phyloP scores from a whole-genome alignment of 2,888 invertebrate species.

The Drosophila differens region DNA sequence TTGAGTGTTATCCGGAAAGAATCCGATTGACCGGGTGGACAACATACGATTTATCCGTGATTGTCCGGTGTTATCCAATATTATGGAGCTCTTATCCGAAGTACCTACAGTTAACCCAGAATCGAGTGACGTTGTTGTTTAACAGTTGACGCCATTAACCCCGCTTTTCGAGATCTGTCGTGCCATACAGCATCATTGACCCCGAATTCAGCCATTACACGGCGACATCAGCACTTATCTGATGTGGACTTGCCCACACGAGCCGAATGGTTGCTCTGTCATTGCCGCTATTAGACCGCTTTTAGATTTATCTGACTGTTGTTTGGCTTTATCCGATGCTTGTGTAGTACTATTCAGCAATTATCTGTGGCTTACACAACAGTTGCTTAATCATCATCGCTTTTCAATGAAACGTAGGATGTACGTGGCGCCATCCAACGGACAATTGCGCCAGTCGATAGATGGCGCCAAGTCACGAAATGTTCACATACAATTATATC shows the following conservation, averaged over 20 bases:
- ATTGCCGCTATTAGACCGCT: conserved; percentile 33
- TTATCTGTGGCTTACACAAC: conserved; percentile 7
- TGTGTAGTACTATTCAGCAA: background rate
- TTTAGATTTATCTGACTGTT: background rate
- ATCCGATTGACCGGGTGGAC: too few relatives aligned
- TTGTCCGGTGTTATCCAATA: background rate
- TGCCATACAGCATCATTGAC: background rate
- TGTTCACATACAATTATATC: background rate
- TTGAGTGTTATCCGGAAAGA: too few relatives aligned
- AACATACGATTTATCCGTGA: too few relatives aligned
- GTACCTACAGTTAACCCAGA: background rate
- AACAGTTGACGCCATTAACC: background rate
- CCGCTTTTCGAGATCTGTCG: background rate
- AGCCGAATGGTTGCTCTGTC: conserved; percentile 10
- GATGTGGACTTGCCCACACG: conserved; percentile 1
- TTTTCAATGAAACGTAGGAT: conserved; percentile 13
- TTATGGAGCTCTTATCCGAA: background rate
- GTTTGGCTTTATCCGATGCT: background rate
- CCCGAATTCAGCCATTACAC: background rate
- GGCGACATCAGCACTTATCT: conserved; percentile 9
- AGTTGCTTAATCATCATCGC: conserved; percentile 33
- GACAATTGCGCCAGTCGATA: background rate
- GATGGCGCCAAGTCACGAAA: conserved; percentile 28
- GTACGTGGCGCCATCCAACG: conserved; percentile 20
- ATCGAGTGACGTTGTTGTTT: background rate